These are phyloP conservation scores for Trinectes maculatus DNA, from an alignment of 2,113 vertebrate genomes.

Conservation along the genomic window DNA sequence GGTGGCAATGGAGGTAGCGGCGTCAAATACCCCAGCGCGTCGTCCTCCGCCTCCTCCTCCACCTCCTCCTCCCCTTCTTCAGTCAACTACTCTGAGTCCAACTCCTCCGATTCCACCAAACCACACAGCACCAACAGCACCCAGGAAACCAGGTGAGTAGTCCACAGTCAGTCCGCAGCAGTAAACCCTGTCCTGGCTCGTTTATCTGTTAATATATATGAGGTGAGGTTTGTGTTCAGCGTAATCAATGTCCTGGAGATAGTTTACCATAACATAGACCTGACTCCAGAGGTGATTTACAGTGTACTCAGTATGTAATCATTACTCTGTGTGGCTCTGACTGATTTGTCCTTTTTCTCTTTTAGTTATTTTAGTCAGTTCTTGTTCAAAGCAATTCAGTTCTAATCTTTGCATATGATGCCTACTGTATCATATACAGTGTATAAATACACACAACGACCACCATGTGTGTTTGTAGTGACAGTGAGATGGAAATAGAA, in stretches of 20 bases:
- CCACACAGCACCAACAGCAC: conserved; percentile 96
- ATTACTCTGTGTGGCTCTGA: too few species aligned
- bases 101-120: conserved; percentile 98
- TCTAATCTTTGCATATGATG: neutral
- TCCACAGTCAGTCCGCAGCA: neutral
- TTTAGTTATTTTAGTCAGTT: too few species aligned
- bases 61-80: conserved; percentile 96
- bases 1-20: conserved; percentile 40
- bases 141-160: conserved; percentile 93
- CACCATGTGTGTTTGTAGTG: conserved; percentile 77
- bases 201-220: too few species aligned
- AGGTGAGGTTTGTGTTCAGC: too few species aligned
- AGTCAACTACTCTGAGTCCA: conserved; percentile 97
- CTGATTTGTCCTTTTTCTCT: neutral
- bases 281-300: too few species aligned
- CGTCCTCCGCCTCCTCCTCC: conserved; percentile 93
- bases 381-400: too few species aligned
- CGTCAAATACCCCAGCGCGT: conserved; percentile 91
- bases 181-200: too few species aligned
- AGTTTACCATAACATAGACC: too few species aligned
- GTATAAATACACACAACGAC: neutral
- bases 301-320: too few species aligned
- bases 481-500: conserved; percentile 98
- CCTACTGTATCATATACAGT: too few species aligned
- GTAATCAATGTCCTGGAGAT: too few species aligned